Evolutionary conservation across 2,113 vertebrate species (phyloP), one percentile per base, ranked within the genome.

Genomic region (Sinocyclocheilus anophthalmus): DNA sequence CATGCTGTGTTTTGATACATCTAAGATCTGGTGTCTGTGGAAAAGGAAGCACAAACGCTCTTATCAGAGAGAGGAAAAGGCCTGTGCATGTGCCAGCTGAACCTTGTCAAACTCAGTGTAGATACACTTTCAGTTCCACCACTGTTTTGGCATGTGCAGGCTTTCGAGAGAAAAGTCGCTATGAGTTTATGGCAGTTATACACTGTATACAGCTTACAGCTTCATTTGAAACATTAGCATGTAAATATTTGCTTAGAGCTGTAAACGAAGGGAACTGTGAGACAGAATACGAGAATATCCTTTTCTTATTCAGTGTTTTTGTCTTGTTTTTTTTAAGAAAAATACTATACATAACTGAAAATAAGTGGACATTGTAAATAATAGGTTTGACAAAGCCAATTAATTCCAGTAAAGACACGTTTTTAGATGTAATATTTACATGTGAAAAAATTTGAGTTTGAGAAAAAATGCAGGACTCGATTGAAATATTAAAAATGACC

Each of bases 31-130:
- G 30, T 10, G 69, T 87, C 89, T 88, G 87, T 55, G 83, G 69
- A 87, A 87, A 90, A 89, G 87, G 86, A 91, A 91, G 77, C 82
- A 88, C 90, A 87, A 90, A 90, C 75, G 42, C 81, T 77, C 84
- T 91, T 89, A 93, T 94, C 90, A 88, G 73, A 12, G 82, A 88
- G 77, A 81, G 81, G 89, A 92, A 77, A 89, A 88, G 84, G 84
- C 87, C 73, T 88, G 24, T 30, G 50, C 75, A 5, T 26, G 85
- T 86, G 86, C 91, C 87, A 90, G 76, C 86, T 85, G 53, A 65
- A 65, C 76, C 84, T 65, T 87, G 81, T 87, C 87, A 90, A 85
- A 90, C 84, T 87, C 81, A 89, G 88, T 88, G 75, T 87, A 83
- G 89, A 87, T 86, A 55, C 53, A 76, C 45, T 87, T 88, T 86